Evolutionary conservation across 2,888 invertebrate species (phyloP), one percentile per base, ranked within the genome.

Genomic region (Temnothorax ravouxi): DNA sequence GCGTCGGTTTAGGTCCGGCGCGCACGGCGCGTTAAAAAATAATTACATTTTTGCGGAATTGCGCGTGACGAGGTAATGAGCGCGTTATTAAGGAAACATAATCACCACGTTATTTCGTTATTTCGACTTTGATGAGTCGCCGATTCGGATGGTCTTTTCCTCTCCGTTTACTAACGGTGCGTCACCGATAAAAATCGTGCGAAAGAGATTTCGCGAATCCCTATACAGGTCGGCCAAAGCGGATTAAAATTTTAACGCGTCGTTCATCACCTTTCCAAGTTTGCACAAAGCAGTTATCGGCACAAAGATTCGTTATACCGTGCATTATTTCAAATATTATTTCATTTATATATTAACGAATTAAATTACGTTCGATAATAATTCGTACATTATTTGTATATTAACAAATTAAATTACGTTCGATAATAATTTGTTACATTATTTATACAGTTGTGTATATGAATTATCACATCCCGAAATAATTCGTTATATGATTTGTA

Each of bases 21-120:
- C 64, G 21, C 61, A 61, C n/a, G 34, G 34, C 54, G 64, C 72
- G 61, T 85, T 89, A 89, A 88, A 89, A 89, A 89, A 87, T 87
- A 85, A 83, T 77, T 76, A 84, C 79, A 89, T 86, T 72, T 83
- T 86, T 86, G 29, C 47, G 29, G 66, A 47, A 67, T 67, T 83
- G 62, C 64, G 62, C 50, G 59, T 75, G 62, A 84, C 41, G 74
- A 47, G n/a, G 29, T 75, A 84, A 59, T 61, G 61, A 69, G 52
- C 29, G 41, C 9, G 47, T 83, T 50, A 62, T 80, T 50, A 59
- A 75, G n/a, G 59, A 80, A 76, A 76, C 41, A 52, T 56, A 44
- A 84, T 67, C 25, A 34, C 25, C 25, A 18, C 18, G 21, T 34
- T 29, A 18, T 64, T 34, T 50, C 47, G 21, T 47, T 8, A 47